Percentiles rank a stretch among this genome's conserved stretches.
These are phyloP conservation scores for Apis laboriosa DNA, from an alignment of 1,140 invertebrate species.

Conservation along the genomic window DNA sequence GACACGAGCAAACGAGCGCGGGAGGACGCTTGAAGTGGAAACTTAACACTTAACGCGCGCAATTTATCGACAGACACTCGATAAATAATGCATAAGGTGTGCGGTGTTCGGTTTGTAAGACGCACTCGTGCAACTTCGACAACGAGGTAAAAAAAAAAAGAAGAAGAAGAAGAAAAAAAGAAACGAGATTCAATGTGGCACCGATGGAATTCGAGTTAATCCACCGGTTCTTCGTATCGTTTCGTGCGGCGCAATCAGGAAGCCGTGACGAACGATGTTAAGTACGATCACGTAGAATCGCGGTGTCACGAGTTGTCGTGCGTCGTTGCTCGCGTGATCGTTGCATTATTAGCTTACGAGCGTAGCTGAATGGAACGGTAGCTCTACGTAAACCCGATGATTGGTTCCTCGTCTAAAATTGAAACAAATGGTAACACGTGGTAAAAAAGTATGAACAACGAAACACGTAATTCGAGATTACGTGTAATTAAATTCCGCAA, in stretches of 20 bases:
- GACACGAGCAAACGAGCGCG: not conserved
- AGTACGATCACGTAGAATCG: slow-evolving; percentile 4
- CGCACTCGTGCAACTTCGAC: not conserved
- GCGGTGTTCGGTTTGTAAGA: not conserved
- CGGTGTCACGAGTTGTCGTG: not conserved
- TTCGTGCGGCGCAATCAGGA: not conserved
- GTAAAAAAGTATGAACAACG: too few species aligned
- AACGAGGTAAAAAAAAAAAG: not conserved
- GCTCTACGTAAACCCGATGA: too few species aligned
- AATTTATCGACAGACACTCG: not conserved
- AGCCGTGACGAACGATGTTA: slow-evolving; percentile 13
- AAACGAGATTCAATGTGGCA: not conserved
- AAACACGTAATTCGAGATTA: too few species aligned
- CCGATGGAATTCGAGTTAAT: not conserved
- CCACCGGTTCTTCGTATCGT: not conserved
- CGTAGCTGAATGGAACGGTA: too few species aligned
- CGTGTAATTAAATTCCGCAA: too few species aligned
- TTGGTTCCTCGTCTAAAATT: too few species aligned
- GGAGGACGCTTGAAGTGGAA: slow-evolving; percentile 2
- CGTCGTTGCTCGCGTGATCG: not conserved
- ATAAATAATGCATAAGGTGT: slow-evolving; percentile 40
- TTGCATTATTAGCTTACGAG: not conserved
- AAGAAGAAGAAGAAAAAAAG: not conserved
- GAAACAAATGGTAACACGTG: too few species aligned
- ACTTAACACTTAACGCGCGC: slow-evolving; percentile 21